Evolutionary conservation across 2,888 invertebrate species (phyloP), one percentile per base, ranked within the genome.

Genomic region (Diploptera punctata): DNA sequence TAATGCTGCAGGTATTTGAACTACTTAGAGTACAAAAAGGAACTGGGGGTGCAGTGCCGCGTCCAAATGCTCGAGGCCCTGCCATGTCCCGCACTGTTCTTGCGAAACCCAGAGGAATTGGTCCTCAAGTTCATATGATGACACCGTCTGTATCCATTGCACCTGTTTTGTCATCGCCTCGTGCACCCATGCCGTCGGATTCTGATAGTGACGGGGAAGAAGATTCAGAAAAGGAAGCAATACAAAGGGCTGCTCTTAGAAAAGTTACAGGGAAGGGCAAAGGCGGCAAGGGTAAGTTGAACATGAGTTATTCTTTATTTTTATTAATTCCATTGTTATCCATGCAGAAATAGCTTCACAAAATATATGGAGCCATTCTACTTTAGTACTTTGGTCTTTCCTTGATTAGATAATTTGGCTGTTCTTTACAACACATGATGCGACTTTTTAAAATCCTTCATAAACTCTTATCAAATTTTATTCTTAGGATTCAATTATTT

Each of bases 131-230:
- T 19, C 75, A 75, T 18, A 85, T 85, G 84, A 84, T 85, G 81
- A 85, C 85, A 9, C 83, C 85, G 1, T 85, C 84, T 18, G 85
- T 85, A 38, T 84, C 84, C 73, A 85, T 85, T 73, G 85, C 84
- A 1, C 85, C 85, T 9, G 84, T 85, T 1, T 79, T 82, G 10
- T 81, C 78, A 5, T 73, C 76, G n/a, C 79, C 77, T 49, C 38
- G 72, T 19, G 47, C 57, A 9, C 61, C 71, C 29, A 5, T 54
- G n/a, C 65, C 44, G 0, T 67, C 73, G 13, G 75, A 74, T 16
- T 72, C 72, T 7, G 71, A 70, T 21, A 57, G 67, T n/a, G 76
- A 75, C 24, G 74, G 74, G 38, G 75, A 75, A 29, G 73, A 74
- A 21, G 75, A 77, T 49, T 72, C 75, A 18, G 74, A 74, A 21